Evolutionary conservation across 2,113 vertebrate species (phyloP), one percentile per base, ranked within the genome.

Genomic region (Phylloscopus whistleri): DNA sequence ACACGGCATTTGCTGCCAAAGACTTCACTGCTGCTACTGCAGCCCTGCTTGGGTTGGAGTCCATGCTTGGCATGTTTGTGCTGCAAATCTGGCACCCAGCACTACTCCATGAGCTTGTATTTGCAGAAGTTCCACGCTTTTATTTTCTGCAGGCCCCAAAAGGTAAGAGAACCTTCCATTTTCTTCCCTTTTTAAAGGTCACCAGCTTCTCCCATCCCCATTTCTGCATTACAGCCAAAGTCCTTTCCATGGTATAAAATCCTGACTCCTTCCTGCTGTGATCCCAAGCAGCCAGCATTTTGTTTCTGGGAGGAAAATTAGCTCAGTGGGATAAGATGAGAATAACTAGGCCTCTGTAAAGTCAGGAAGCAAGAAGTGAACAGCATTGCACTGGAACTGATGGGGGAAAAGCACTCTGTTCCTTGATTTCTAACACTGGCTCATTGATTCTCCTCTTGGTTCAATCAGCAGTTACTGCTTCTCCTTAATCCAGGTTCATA

Each of bases 381-480:
- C 51, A 56, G 37, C 43, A 62, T 23, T 87, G 81, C 74, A 41
- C 55, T 93, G 92, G 90, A 96, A 92, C 74, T 85, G 92, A 91
- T 94, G 83, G 64, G 37, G 80, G 17, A 9, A 46, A 84, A 81
- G 80, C 46, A 58, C 56, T 73, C 84, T 55, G 58, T 93, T 84
- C 90, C 84, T 75, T 94, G 52, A 67, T 93, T 90, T 90, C 73
- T 84, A 90, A 93, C 88, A 79, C 75, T 84, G 95, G 64, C 88
- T 97, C 96, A 96, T 96, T 97, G 95, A 95, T 93, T 97, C 91
- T 91, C 35, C 82, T 37, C 78, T 60, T 62, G 46, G 91, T 95
- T 95, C 92, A 87, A 95, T 97, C 95, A 97, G 92, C 93, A 94
- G 75, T 96, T 93, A 97, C 79, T 90, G 96, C 84, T 84, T 90